phyloP scores from a whole-genome alignment of 2,888 invertebrate genomes.

The Synergus laeviventris region DNA sequence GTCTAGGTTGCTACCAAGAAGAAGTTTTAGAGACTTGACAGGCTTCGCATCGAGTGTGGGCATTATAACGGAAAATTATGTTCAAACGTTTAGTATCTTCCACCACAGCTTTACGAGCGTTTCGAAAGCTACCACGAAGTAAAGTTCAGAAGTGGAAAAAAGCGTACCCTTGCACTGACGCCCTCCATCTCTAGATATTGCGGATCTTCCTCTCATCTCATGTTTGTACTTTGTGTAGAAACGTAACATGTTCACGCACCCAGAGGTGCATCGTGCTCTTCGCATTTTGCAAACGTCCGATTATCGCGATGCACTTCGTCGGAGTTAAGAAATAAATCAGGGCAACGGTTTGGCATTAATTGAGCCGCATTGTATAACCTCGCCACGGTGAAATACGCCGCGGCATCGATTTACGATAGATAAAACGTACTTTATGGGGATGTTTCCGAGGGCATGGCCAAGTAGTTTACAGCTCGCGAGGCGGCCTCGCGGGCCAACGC shows the following conservation, averaged over 20 bases:
- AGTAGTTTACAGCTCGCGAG: slow-evolving; percentile 69
- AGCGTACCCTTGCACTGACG: slow-evolving; percentile 51
- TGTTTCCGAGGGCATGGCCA: slow-evolving; percentile 67
- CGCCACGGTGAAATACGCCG: slow-evolving; percentile 70
- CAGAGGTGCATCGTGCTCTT: slow-evolving; percentile 10
- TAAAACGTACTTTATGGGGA: slow-evolving; percentile 75
- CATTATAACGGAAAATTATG: slow-evolving; percentile 26
- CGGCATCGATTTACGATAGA: slow-evolving; percentile 75
- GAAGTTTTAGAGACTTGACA: background rate
- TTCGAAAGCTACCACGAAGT: slow-evolving; percentile 9
- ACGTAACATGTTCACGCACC: slow-evolving; percentile 26
- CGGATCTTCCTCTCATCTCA: slow-evolving; percentile 25
- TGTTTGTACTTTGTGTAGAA: background rate
- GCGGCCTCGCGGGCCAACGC: slow-evolving; percentile 45
- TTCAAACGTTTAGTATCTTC: slow-evolving; percentile 18
- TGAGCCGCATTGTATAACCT: slow-evolving; percentile 74
- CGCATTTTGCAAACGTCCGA: slow-evolving; percentile 35
- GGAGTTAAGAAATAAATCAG: slow-evolving; percentile 74
- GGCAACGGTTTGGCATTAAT: slow-evolving; percentile 74
- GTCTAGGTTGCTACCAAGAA: background rate
- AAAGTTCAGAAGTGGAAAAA: slow-evolving; percentile 45
- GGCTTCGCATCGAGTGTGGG: background rate
- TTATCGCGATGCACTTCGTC: slow-evolving; percentile 48
- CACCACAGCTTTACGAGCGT: background rate
- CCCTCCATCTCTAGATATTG: slow-evolving; percentile 50